Base-by-base conservation (phyloP, 2,113 vertebrate species). In the Lophura nycthemera region DNA sequence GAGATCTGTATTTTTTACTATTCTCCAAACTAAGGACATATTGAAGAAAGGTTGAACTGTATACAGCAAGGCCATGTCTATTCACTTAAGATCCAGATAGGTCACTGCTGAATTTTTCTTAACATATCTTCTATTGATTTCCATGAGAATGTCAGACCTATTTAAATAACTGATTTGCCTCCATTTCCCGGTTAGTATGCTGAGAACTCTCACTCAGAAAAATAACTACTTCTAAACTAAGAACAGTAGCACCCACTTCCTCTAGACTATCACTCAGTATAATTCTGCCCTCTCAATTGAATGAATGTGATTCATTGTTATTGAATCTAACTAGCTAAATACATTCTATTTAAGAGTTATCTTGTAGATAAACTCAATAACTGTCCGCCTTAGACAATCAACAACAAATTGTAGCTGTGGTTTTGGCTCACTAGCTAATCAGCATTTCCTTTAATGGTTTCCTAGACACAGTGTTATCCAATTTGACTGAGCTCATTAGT, bases 281-380 rank as follows among this genome's bases (percentile, higher is more conserved):
- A 74, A 85, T 85, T 83, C 64, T 78, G 13, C 42, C 48, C 54
- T 83, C 22, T 76, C 36, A 32, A 43, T 13, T 5, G 5, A 87
- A 93, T 47, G 29, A 92, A 71, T 71, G 29, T 60, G 32, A 74
- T 77, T 74, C 45, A 7, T 6, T 70, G 13, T 67, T 91, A 91
- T 67, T 95, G 60, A 77, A 86, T 60, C 36, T 83, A 93, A 94
- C 79, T 83, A 92, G 76, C 76, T 96, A 97, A 96, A 97, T 89
- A 96, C 63, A 91, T 96, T 96, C 87, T 95, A 86, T 92, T 95
- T 95, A 96, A 96, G 92, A 91, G 85, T 91, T 95, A 77, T 79
- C 95, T 96, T 91, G 92, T 82, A 95, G 95, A 96, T 95, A 96
- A 96, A 95, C 80, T 96, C 88, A 90, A 65, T 95, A 97, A 96